Evolutionary conservation across 2,888 invertebrate genomes (phyloP), one percentile per base, ranked within the genome.

Genomic region (Choreutis nemorana): DNA sequence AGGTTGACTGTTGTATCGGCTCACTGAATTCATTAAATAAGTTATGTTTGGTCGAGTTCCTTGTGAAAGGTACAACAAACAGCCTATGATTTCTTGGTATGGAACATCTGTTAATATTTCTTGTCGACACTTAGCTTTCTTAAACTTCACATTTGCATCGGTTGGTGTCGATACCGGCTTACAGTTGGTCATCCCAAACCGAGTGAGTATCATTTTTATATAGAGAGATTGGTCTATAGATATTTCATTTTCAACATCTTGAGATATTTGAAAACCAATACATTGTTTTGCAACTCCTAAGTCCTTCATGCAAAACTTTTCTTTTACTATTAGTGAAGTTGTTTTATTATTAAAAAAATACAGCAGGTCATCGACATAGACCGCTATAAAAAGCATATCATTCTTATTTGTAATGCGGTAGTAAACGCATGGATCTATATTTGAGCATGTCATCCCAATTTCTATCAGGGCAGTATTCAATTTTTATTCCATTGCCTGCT

Each of bases 1-100:
- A 23, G 41, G 39, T 22, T 39, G 31, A 10, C 33, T 37, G 10
- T 37, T 39, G 30, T 33, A 45, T 4, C 34, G 36, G 20, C 50
- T 48, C 10, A 48, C 12, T 23, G 25, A 32, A 15, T 42, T 42
- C 6, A 45, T 40, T 2, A 33, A 25, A 32, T 29, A 45, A 14
- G 34, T 21, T 7, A 49, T 45, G 26, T 45, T 40, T 25, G 46
- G 40, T 26, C 42, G 28, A n/a, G 37, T 42, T 2, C 30, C 40
- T 32, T 36, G 35, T 22, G 39, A 33, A 26, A 42, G 7, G 20
- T 39, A 40, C 14, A 45, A 23, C 1, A 44, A 27, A 32, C 40
- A 39, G 0, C 43, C 45, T 0, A 44, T 26, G 8, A 39, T 38
- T 36, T 46, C 31, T 13, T 32, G 31, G 26, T 42, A 41, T 31